phyloP scores from a whole-genome alignment of 2,113 vertebrate genomes.

The Chroicocephalus ridibundus region DNA sequence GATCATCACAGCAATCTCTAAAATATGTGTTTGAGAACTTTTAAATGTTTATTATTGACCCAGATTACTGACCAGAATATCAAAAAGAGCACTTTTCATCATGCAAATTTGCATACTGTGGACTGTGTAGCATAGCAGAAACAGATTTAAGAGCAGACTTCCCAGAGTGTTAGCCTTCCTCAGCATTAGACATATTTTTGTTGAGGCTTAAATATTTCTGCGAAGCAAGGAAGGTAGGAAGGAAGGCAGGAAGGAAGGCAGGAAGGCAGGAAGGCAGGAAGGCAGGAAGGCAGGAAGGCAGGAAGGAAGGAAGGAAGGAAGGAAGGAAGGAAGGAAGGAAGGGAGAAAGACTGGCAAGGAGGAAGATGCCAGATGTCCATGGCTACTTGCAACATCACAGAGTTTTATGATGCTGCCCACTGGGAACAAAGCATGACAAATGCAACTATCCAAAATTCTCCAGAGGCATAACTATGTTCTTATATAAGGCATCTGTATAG shows the following conservation, averaged over 20 bases:
- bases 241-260: too few relatives aligned
- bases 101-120: background rate
- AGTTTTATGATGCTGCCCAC: background rate
- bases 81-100: background rate
- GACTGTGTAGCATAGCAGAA: background rate
- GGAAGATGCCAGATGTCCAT: background rate
- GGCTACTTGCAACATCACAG: background rate
- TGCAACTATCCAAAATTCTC: background rate
- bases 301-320: too few relatives aligned
- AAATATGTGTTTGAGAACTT: background rate
- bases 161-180: background rate
- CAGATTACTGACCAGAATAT: background rate
- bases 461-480: background rate
- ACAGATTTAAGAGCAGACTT: background rate
- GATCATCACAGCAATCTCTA: background rate
- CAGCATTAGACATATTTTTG: background rate
- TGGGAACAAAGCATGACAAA: background rate
- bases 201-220: background rate
- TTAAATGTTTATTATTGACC: background rate
- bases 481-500: background rate
- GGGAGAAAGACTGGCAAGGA: too few relatives aligned
- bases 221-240: background rate
- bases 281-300: background rate
- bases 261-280: background rate
- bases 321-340: too few relatives aligned